Percentiles rank a stretch among this genome's conserved stretches.
phyloP scores from a whole-genome alignment of 2,113 vertebrate species.

The Amphiprion percula region DNA sequence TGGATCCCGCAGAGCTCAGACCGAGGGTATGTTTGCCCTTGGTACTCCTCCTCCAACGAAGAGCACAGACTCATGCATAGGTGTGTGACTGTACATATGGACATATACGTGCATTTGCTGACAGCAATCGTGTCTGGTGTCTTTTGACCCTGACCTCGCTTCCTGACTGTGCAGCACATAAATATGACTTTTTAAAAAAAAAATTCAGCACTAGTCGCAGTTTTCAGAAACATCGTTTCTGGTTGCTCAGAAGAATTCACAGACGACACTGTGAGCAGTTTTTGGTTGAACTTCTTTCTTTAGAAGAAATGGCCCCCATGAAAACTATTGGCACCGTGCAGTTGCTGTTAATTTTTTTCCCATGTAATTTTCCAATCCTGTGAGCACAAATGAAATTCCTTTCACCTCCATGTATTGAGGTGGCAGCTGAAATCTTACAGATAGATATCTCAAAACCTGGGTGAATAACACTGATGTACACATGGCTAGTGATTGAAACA shows the following conservation, averaged over 20 bases:
- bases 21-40: conserved; percentile 90
- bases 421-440: conserved; percentile 3
- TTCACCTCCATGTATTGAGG: conserved; percentile 8
- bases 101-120: conserved; percentile 40
- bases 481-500: background rate
- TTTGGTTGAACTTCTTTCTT: background rate
- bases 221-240: conserved; percentile 18
- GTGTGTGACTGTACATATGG: conserved; percentile 70
- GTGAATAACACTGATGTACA: conserved; percentile 15
- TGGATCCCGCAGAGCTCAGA: conserved; percentile 92
- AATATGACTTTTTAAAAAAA: conserved; percentile 36
- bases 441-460: background rate
- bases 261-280: conserved; percentile 2
- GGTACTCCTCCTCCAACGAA: conserved; percentile 78
- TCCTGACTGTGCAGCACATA: conserved; percentile 12
- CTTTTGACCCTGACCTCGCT: conserved; percentile 36
- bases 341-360: conserved; percentile 12
- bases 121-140: conserved; percentile 39
- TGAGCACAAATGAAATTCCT: conserved; percentile 20
- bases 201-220: background rate
- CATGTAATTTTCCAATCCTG: conserved; percentile 31
- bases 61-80: conserved; percentile 82
- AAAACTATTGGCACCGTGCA: conserved; percentile 13
- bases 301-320: conserved; percentile 3
- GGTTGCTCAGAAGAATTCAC: conserved; percentile 19